Evolutionary conservation across 2,113 vertebrate species (phyloP).

Genomic region (Todiramphus chloris): DNA sequence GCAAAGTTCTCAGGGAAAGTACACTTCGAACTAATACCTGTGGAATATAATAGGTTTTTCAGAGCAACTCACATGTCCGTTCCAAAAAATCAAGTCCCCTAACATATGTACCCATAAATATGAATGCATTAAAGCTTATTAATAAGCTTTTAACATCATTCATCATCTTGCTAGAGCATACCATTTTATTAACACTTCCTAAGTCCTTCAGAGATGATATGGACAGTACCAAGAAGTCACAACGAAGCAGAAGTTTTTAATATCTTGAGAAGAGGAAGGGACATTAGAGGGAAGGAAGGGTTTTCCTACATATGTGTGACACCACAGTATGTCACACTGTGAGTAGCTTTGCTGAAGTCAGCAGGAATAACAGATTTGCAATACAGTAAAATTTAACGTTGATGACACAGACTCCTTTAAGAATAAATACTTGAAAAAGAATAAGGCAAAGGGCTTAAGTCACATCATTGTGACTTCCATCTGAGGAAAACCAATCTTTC

Average conservation of each 20-base stretch:
- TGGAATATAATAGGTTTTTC: background rate
- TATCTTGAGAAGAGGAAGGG: background rate
- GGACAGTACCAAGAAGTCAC: background rate
- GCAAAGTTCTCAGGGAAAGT: background rate
- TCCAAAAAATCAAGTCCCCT: background rate
- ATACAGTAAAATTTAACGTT: background rate
- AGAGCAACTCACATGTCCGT: background rate
- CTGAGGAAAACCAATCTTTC: background rate
- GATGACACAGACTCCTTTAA: background rate
- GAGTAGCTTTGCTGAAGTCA: background rate
- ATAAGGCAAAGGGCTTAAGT: background rate
- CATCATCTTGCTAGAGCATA: background rate
- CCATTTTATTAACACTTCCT: background rate
- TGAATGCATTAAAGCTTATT: background rate
- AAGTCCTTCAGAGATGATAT: background rate
- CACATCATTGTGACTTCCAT: background rate
- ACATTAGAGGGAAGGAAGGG: background rate
- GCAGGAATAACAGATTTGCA: background rate
- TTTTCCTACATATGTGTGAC: background rate
- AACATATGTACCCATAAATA: background rate
- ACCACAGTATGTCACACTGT: background rate
- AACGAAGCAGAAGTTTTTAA: background rate
- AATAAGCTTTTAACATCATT: background rate
- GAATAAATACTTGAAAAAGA: background rate
- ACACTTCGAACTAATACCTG: background rate